Base-by-base conservation (phyloP, 1,140 invertebrate genomes). In the Gerris buenoi region DNA sequence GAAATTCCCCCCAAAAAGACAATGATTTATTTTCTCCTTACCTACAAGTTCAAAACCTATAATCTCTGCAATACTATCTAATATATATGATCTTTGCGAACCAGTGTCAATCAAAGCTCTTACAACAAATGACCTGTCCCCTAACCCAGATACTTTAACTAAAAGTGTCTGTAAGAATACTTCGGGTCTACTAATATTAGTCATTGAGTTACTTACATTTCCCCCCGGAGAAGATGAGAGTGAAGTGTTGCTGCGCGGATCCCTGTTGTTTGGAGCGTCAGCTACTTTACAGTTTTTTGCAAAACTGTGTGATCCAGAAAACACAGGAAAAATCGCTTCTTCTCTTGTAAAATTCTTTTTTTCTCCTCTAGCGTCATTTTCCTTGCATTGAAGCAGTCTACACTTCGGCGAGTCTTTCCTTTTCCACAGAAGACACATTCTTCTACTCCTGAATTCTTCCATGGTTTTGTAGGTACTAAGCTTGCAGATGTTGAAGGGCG, bases 381-480 rank as follows among this genome's bases (percentile, higher is more conserved):
- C 22, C 59, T n/a, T 25, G 59, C 59, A n/a, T 61, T 61, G n/a
- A 61, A 61, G 59, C 59, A 61, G 22, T 61, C 59, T 5, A 25
- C 22, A 61, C n/a, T 23, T 10, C n/a, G 59, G 22, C 22, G 59
- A n/a, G n/a, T 10, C 59, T 23, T 23, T n/a, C n/a, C n/a, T n/a
- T n/a, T n/a, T 23, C 5, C 3, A 61, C 59, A 61, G 22, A 61
- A 61, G 22, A 61, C 25, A 22, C 59, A 61, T 23, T 61, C 25
- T 61, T 61, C n/a, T n/a, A 13, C 25, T 10, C 5, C 59, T 10
- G 18, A 46, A 10, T 46, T 46, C 33, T 46, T 46, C 18, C 18
- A 5, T 10, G 33, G 5, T 46, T 46, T 46, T 10, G 5, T 46
- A 46, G 33, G 18, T 18, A 46, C 5, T 18, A 46, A 46, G 18